Evolutionary conservation across 1,140 invertebrate genomes (phyloP), one percentile per base, ranked within the genome.

Genomic region (Chrysoperla carnea): DNA sequence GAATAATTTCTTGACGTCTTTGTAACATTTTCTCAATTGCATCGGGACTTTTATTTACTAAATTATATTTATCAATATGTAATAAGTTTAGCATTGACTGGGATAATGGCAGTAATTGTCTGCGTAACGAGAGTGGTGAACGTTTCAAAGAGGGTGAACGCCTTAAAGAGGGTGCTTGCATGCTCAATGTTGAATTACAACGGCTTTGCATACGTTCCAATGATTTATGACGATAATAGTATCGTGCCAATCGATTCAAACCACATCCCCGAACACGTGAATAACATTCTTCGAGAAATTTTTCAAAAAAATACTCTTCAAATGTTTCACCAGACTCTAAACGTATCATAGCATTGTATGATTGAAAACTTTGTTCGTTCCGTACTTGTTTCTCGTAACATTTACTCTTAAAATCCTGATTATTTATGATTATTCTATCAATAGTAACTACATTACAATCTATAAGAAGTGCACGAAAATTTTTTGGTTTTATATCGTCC

Each of bases 21-120:
- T 31, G 36, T 36, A 37, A 47, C 54, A 59, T 23, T 46, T 47
- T 44, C 47, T 55, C 4, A 33, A 33, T 12, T 33, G 31, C n/a
- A 11, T 33, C 6, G 2, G 8, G 8, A 11, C 8, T 11, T 33
- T 33, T 33, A 11, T 9, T 33, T 4, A 12, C 8, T 33, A 33
- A 33, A 33, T 33, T 11, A 11, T 11, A 33, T 33, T 33, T 33
- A 33, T 33, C 31, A 33, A 33, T 33, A 11, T 33, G 2, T 33
- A 33, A 33, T 33, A 33, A 33, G n/a, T 33, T 12, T 11, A 12
- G 8, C 31, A 33, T 33, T 33, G 31, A 33, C 6, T 33, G 31
- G n/a, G 31, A 33, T 12, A 33, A 33, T 4, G 31, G 31, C 31
- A 33, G n/a, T 11, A 6, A 9, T 33, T 33, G 17, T 23, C 17